Percentiles rank a stretch among this genome's conserved stretches.
These are phyloP conservation scores for Asbolus verrucosus DNA, from an alignment of 1,140 invertebrate species.

Conservation along the genomic window DNA sequence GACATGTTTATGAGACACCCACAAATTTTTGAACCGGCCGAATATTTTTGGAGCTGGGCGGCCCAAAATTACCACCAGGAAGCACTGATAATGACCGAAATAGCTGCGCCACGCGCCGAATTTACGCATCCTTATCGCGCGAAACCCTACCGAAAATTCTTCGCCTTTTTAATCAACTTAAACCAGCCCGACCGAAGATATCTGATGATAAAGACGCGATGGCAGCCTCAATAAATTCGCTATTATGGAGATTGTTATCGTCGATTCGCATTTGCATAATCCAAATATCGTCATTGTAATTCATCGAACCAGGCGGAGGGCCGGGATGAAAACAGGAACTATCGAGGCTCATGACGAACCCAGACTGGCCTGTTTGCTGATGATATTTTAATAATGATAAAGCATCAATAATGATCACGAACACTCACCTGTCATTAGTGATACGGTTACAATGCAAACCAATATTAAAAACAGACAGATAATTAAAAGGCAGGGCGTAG, in stretches of 20 bases:
- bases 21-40: not conserved
- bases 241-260: no score
- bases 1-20: not conserved
- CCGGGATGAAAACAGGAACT: no score
- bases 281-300: no score
- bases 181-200: no score
- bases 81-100: conserved; percentile 15
- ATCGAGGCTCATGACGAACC: not conserved
- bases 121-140: not conserved
- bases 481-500: not conserved
- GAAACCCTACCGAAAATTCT: not conserved
- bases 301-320: no score
- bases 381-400: conserved; percentile 28
- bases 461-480: conserved; percentile 5
- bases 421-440: conserved; percentile 12
- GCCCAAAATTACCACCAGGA: not conserved
- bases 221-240: no score
- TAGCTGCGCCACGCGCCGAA: conserved; percentile 8
- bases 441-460: conserved; percentile 15
- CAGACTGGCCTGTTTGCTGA: conserved; percentile 10
- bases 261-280: no score
- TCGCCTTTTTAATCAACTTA: no score
- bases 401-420: conserved; percentile 2
- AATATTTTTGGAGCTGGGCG: conserved; percentile 2
- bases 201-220: no score